phyloP scores from a whole-genome alignment of 2,888 invertebrate species.

The Eledone cirrhosa region DNA sequence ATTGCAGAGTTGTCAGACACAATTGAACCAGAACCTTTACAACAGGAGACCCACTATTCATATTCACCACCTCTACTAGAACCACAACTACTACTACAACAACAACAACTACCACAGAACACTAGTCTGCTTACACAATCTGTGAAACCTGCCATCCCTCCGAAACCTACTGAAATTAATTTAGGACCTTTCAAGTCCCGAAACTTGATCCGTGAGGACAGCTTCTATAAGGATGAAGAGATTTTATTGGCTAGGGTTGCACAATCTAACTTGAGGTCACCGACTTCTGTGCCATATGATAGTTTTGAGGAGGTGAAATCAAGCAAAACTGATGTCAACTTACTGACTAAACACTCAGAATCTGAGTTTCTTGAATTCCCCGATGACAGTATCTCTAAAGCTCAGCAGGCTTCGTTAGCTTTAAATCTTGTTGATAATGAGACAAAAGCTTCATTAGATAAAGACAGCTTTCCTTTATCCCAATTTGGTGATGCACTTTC shows the following conservation, averaged over 20 bases:
- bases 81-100: constrained; percentile 1
- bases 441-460: no score
- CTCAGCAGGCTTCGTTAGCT: no score
- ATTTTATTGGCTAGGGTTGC: neutral
- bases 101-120: neutral
- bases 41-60: neutral
- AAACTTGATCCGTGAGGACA: constrained; percentile 45
- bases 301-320: no score
- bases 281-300: no score
- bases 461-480: no score
- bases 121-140: constrained; percentile 10
- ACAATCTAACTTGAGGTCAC: neutral
- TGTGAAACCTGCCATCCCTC: neutral
- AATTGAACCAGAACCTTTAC: neutral
- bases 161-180: neutral
- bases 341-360: no score
- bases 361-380: no score
- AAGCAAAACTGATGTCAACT: no score
- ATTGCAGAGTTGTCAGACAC: neutral
- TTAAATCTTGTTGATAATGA: no score
- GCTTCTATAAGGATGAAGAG: constrained; percentile 54
- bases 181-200: neutral
- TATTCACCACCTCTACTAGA: neutral
- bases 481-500: no score
- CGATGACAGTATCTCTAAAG: no score